phyloP scores from a whole-genome alignment of 1,140 invertebrate species.

The Leptopilina clavipes region DNA sequence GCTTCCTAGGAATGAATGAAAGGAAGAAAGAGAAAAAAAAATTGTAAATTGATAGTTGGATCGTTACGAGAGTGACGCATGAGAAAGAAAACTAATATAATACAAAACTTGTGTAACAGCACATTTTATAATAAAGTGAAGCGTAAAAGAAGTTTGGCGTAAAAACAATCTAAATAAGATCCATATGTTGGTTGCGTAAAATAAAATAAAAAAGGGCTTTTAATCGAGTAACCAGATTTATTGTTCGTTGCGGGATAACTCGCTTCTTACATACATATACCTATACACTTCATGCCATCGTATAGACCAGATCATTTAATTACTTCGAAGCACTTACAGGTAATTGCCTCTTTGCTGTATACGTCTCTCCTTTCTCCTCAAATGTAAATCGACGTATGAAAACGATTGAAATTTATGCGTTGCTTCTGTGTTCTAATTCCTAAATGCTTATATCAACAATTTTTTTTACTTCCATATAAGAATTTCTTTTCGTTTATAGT shows the following conservation, averaged over 20 bases:
- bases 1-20: slow-evolving; percentile 33
- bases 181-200: slow-evolving; percentile 4
- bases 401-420: background rate
- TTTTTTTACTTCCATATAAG: background rate
- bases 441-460: background rate
- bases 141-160: slow-evolving; percentile 53
- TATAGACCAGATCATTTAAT: slow-evolving; percentile 30
- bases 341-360: background rate
- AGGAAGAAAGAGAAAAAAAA: slow-evolving; percentile 36
- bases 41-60: slow-evolving; percentile 52
- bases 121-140: slow-evolving; percentile 49
- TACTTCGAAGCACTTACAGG: slow-evolving; percentile 9
- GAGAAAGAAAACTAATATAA: slow-evolving; percentile 50
- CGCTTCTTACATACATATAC: background rate
- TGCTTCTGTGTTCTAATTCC: background rate
- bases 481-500: background rate
- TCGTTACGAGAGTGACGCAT: slow-evolving; percentile 49
- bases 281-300: background rate
- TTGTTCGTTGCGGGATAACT: slow-evolving; percentile 19
- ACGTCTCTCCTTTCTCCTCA: slow-evolving; percentile 18
- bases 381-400: background rate
- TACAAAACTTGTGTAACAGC: slow-evolving; percentile 43
- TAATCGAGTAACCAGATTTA: slow-evolving; percentile 29
- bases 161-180: slow-evolving; percentile 8
- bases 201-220: slow-evolving; percentile 24